Base-by-base conservation (phyloP, 2,888 invertebrate genomes). In the Pristionchus japonicus region DNA sequence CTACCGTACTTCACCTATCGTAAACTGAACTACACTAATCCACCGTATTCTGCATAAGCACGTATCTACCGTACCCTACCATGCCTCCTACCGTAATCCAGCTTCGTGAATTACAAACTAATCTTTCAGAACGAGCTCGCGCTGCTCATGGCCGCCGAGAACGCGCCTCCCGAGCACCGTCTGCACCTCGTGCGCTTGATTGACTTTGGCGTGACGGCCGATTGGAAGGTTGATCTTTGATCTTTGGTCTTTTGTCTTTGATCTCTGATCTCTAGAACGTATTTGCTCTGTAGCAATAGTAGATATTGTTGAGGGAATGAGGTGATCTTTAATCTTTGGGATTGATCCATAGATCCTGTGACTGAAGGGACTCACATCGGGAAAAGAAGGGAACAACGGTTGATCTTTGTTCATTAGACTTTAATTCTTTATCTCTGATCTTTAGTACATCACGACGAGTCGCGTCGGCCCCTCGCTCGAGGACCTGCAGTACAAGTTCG, bases 401-500 rank as follows among this genome's bases (percentile, higher is more conserved):
- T n/a, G n/a, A n/a, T n/a, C n/a, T n/a, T n/a, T n/a, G n/a, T n/a
- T n/a, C n/a, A n/a, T n/a, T n/a, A n/a, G n/a, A n/a, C n/a, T n/a
- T n/a, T n/a, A n/a, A n/a, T n/a, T n/a, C n/a, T n/a, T 37, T 4
- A 70, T 70, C 70, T 70, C 15, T 70, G 70, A 70, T 70, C 70
- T 70, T 70, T 20, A 74, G 74, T 74, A 40, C 74, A 74, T 74
- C 74, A 74, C 40, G n/a, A 27, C 27, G 40, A 77, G 43, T 27
- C 77, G 77, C 37, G 43, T 77, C 77, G 77, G 77, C 17, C 77
- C 40, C 2, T 77, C 77, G 20, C 37, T 77, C 27, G 77, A 77
- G 43, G 77, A 77, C 20, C 77, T 77, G 43, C 77, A 17, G 43
- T 77, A 77, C 43, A 40, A 77, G n/a, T 77, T 77, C 27, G 77